phyloP scores from a whole-genome alignment of 2,797 vertebrate species.

The Naso thynnoides region DNA sequence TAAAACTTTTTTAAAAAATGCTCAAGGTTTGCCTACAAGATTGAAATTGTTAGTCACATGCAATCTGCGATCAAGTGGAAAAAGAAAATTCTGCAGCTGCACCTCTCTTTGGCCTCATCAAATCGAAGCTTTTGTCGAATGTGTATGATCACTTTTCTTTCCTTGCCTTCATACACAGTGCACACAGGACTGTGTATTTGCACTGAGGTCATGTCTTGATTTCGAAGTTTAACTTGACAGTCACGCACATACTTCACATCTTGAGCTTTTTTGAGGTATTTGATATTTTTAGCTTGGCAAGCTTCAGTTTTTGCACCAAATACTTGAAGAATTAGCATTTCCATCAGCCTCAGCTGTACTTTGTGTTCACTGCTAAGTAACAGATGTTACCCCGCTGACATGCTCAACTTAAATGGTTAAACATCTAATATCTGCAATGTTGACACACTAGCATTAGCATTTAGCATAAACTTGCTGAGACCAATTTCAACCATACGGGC shows the following conservation, averaged over 20 bases:
- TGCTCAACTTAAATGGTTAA: too few species aligned
- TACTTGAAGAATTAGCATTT: background rate
- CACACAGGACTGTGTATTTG: background rate
- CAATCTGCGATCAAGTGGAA: background rate
- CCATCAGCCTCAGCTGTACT: background rate
- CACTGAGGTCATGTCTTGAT: background rate
- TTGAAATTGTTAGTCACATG: background rate
- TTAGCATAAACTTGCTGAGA: background rate
- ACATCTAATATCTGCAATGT: background rate
- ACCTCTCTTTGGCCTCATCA: background rate
- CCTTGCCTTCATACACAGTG: background rate
- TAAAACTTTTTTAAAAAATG: background rate
- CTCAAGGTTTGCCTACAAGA: background rate
- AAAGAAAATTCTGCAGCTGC: background rate
- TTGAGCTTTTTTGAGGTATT: background rate
- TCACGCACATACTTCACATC: background rate
- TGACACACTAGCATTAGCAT: background rate
- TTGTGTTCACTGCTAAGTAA: too few species aligned
- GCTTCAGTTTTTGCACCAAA: background rate
- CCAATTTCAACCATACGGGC: background rate
- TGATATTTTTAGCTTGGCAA: background rate
- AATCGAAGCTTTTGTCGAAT: background rate
- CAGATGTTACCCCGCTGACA: too few species aligned
- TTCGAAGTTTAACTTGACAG: too few species aligned
- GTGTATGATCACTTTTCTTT: background rate